Conservation (phyloP, 1,140 invertebrate genomes). For the Drosophila cardini region DNA sequence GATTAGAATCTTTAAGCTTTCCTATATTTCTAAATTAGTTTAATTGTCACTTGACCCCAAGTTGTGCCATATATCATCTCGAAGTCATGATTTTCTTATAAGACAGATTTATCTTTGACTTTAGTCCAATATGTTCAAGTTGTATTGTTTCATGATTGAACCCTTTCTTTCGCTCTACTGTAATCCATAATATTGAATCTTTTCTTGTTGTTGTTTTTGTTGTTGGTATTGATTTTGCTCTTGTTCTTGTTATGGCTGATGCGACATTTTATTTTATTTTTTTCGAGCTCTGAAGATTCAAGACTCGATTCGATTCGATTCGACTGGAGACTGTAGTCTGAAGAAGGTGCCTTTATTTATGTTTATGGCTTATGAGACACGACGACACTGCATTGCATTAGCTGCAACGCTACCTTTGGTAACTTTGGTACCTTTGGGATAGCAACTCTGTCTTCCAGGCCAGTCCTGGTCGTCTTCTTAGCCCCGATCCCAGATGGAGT, state of each 20-base stretch:
- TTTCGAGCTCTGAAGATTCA: not conserved
- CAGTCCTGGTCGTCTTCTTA: not conserved
- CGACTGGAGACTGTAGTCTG: constrained; percentile 6
- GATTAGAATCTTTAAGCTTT: too few species aligned
- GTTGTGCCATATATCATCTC: constrained; percentile 13
- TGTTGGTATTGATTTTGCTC: constrained; percentile 1
- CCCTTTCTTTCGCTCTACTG: constrained; percentile 36
- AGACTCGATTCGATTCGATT: not conserved
- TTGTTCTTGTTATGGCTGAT: constrained; percentile 16
- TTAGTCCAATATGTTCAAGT: not conserved
- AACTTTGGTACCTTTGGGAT: not conserved
- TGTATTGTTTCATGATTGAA: constrained; percentile 63
- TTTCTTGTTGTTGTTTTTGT: constrained; percentile 29
- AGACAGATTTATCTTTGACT: constrained; percentile 30
- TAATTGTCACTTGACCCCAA: constrained; percentile 8
- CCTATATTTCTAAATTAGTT: not conserved
- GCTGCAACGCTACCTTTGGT: constrained; percentile 21
- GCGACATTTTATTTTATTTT: constrained; percentile 66
- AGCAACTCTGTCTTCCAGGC: not conserved
- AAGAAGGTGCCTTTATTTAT: constrained; percentile 83
- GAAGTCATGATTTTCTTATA: constrained; percentile 12
- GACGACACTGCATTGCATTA: constrained; percentile 79
- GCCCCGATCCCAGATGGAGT: constrained; percentile 47
- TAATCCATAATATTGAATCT: constrained; percentile 58
- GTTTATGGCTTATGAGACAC: constrained; percentile 79